Evolutionary conservation across 2,888 invertebrate genomes (phyloP), one percentile per base, ranked within the genome.

Genomic region (Baronia brevicornis): DNA sequence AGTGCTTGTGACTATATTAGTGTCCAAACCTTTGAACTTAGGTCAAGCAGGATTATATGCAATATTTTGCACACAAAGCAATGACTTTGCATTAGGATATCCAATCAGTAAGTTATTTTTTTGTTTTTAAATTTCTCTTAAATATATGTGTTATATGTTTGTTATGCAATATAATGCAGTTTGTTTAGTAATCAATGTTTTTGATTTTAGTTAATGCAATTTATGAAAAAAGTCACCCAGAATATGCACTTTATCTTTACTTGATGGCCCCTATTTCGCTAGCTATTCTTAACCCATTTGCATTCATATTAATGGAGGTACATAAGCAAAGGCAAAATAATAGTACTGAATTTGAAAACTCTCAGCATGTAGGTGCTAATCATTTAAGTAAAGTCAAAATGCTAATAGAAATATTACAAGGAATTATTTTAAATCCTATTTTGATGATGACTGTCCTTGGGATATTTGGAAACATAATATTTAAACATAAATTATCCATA

Each of bases 41-140:
- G 94, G 94, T 2, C 88, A 92, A 55, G 94, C 96, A 23, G 97
- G 96, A 6, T 86, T 98, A 36, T 94, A 94, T 86, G 95, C 94
- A 8, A 97, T 98, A 57, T 97, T 97, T 70, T 93, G 94, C 51
- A 97, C 97, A 0, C 97, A 97, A 67, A 97, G 96, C 65, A 98
- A 98, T 86, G 98, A 98, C 74, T 97, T 98, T 82, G 97, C 98
- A 9, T 89, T 98, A 50, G 97, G 97, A 40, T 96, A 92, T 78
- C 97, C 98, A 3, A 96, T 97, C 51, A 91, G 96, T 95, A 85
- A 89, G 82, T 77, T 46, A 36, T 3, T 14, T 32, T 33, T 30
- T 11, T 2, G 9, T 19, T 4, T 10, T 17, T 27, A 18, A 4
- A 28, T 7, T 25, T 25, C 9, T 5, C 5, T 20, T 3, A 20